Base-by-base conservation (phyloP, 1,140 invertebrate species). In the Nymphalis io region DNA sequence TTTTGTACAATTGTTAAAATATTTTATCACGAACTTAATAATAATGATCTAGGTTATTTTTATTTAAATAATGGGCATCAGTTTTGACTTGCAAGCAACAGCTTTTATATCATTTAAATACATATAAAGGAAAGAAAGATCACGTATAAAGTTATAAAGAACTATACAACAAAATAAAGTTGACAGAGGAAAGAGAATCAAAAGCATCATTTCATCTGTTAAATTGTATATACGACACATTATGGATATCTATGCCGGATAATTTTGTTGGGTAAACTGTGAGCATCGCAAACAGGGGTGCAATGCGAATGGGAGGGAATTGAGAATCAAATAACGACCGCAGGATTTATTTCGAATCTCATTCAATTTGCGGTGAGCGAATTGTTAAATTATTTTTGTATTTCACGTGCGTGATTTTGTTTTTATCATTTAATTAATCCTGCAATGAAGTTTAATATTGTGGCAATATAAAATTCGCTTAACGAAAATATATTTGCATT, bases 301-400 rank as follows among this genome's bases (percentile, higher is more conserved):
- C 77, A 76, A 78, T 79, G 70, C 76, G 74, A 83, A 78, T 71
- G 75, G 76, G 79, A 76, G 75, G 74, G 78, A 76, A 75, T 81
- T 80, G 79, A 76, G 79, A 87, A 79, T 83, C 82, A 86, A 81
- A 83, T 83, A 84, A 82, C 81, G 83, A 84, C 85, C 81, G 80
- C 84, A 76, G 83, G 80, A 90, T 90, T 90, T 90, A 90, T 90
- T 84, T 87, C 79, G 80, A 87, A 82, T 79, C 80, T 88, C 82
- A 87, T 88, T 90, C 86, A 90, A 88, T 90, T 88, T 88, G 84
- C 79, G 85, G 89, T 78, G 81, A 83, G 82, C 81, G 82, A 86
- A 88, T 89, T 85, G 84, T 83, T 83, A 74, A 82, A 88, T 85
- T 88, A 84, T 87, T 84, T 88, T 83, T 84, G 73, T 83, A 81